These are phyloP conservation scores for Numenius arquata DNA, from an alignment of 2,113 vertebrate species.

Conservation along the genomic window DNA sequence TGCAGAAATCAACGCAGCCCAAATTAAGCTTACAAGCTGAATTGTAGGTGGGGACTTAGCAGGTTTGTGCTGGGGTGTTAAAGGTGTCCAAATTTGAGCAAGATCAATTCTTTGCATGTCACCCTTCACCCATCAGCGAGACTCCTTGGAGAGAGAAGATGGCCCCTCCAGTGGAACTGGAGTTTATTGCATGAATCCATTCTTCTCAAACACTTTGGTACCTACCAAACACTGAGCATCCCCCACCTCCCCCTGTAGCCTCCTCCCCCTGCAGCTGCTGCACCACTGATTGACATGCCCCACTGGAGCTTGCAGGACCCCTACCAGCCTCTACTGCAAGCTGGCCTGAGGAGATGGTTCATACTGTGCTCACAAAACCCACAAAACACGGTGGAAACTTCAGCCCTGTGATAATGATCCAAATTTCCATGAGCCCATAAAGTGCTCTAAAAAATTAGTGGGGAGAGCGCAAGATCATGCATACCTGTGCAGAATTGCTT, in stretches of 20 bases:
- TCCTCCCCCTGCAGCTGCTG: neutral
- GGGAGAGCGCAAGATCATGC: neutral
- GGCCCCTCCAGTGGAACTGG: neutral
- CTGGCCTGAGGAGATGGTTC: constrained; percentile 25
- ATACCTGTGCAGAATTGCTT: constrained; percentile 30
- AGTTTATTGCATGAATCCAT: neutral
- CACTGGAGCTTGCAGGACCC: constrained; percentile 15
- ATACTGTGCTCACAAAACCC: constrained; percentile 29
- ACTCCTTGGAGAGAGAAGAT: neutral
- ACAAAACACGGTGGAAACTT: constrained; percentile 39
- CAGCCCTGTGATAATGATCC: constrained; percentile 46
- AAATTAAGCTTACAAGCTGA: neutral
- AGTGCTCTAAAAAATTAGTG: constrained; percentile 10
- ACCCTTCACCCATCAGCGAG: neutral
- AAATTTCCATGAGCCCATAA: constrained; percentile 56
- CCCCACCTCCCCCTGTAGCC: neutral
- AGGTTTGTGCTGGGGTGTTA: neutral
- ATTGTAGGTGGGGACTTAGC: neutral
- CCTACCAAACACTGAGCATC: neutral
- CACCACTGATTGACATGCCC: constrained; percentile 22
- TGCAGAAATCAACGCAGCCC: neutral
- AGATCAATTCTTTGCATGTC: neutral
- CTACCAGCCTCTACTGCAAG: neutral
- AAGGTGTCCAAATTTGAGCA: neutral
- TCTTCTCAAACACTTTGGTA: neutral